A percentile compares a stretch with the other conserved stretches of the same genome.
phyloP scores from a whole-genome alignment of 2,113 vertebrate species.

The Ia io region DNA sequence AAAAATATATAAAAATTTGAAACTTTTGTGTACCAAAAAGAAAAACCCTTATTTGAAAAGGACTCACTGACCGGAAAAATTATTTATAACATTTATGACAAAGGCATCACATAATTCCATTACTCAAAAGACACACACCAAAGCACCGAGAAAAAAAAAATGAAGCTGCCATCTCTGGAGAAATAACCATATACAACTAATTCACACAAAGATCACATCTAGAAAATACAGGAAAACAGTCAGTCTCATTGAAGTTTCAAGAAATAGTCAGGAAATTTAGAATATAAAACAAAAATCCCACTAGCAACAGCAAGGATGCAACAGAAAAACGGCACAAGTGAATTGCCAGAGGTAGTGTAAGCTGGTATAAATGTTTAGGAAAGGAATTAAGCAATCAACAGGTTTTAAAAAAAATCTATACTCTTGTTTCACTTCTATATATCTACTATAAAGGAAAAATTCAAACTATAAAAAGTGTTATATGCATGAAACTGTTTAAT shows the following conservation, averaged over 20 bases:
- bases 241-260: not conserved
- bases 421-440: not conserved
- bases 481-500: not conserved
- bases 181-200: not conserved
- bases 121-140: not conserved
- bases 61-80: not conserved
- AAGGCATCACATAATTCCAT: conserved; percentile 24
- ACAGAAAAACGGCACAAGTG: not conserved
- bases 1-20: conserved; percentile 5
- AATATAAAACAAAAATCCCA: not conserved
- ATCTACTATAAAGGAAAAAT: not conserved
- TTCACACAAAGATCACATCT: not conserved
- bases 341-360: not conserved
- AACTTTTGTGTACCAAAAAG: not conserved
- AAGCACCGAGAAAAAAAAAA: not conserved
- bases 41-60: not conserved
- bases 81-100: conserved; percentile 35
- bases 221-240: not conserved
- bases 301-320: not conserved
- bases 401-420: not conserved
- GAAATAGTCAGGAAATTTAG: not conserved
- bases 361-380: not conserved
- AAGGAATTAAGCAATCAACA: not conserved
- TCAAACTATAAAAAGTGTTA: conserved; percentile 19
- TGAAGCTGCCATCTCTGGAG: not conserved